Percentiles rank a stretch among this genome's conserved stretches.
Conservation (phyloP, 2,113 vertebrate species). For the Cettia cetti region DNA sequence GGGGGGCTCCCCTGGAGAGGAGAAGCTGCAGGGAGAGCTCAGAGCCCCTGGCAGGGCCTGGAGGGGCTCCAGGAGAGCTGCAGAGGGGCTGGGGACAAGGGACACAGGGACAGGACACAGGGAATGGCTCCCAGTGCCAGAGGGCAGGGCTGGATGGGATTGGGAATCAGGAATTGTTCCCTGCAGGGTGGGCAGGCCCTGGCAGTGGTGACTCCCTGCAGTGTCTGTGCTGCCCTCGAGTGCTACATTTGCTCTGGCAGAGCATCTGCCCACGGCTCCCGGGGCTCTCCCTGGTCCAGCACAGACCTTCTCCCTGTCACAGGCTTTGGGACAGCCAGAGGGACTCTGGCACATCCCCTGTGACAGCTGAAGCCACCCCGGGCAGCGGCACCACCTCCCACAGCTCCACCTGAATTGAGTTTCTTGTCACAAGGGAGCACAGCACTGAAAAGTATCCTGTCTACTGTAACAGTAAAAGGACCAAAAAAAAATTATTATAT, state of each 20-base stretch:
- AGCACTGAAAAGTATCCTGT: background rate
- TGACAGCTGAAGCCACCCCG: background rate
- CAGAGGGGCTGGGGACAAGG: background rate
- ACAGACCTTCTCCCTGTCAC: background rate
- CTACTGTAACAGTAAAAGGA: background rate
- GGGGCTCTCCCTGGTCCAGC: background rate
- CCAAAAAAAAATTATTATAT: background rate
- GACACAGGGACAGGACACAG: rapidly evolving
- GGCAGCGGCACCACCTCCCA: rapidly evolving
- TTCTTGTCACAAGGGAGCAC: background rate
- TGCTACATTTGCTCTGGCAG: rapidly evolving
- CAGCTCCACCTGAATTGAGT: background rate
- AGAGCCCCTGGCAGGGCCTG: background rate
- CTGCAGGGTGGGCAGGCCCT: too few species aligned
- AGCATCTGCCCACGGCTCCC: rapidly evolving
- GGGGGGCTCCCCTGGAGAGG: background rate
- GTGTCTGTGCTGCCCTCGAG: background rate
- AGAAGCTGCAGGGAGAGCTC: background rate
- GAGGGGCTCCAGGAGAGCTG: background rate
- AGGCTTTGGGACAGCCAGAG: background rate
- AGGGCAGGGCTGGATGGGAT: rapidly evolving
- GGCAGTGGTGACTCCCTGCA: background rate
- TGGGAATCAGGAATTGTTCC: too few species aligned
- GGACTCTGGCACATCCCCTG: background rate
- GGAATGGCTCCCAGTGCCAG: too few species aligned